Base-by-base conservation (phyloP, 1,140 invertebrate species). In the Palaemon carinicauda region DNA sequence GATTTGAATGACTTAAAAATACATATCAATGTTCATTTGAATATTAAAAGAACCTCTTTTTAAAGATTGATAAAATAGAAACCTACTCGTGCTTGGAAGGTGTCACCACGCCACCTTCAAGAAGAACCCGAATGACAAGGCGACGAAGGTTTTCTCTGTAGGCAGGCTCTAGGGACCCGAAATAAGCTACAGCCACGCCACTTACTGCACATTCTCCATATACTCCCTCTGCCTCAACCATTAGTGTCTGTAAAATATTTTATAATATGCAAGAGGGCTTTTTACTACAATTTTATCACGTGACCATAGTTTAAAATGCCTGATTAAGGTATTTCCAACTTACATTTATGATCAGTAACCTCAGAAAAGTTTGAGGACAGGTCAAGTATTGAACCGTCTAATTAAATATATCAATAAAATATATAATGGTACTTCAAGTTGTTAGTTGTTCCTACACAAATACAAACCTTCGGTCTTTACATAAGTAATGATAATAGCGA, bases 251-350 rank as follows among this genome's bases (percentile, higher is more conserved):
- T n/a, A 60, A n/a, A 53, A 51, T 9, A 54, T 19, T n/a, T n/a
- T 0, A 53, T 65, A 86, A 60, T 56, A 89, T 60, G 95, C 95
- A n/a, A n/a, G n/a, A n/a, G n/a, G n/a, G n/a, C n/a, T n/a, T n/a
- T n/a, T n/a, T n/a, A 31, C 92, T 93, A 90, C 96, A 96, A 56
- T 91, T 91, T 73, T 93, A 93, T 0, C 15, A n/a, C 41, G 9
- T n/a, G 0, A 29, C 4, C 14, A 29, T 21, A 69, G n/a, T 21
- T 21, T 27, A 24, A 15, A 21, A 3, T 4, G 60, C n/a, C 19
- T 19, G 60, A 41, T 5, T 41, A 7, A 41, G 41, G 41, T 9
- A 7, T 3, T 41, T 41, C 12, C 0, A 41, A 41, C 12, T 41
- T 9, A 12, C 7, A 41, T 41, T 41, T 1, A 41, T 9, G 12